A percentile compares a stretch with the other conserved stretches of the same genome.
phyloP scores from a whole-genome alignment of 35 echinoderm and acorn worm genomes.

The Ptychodera flava region DNA sequence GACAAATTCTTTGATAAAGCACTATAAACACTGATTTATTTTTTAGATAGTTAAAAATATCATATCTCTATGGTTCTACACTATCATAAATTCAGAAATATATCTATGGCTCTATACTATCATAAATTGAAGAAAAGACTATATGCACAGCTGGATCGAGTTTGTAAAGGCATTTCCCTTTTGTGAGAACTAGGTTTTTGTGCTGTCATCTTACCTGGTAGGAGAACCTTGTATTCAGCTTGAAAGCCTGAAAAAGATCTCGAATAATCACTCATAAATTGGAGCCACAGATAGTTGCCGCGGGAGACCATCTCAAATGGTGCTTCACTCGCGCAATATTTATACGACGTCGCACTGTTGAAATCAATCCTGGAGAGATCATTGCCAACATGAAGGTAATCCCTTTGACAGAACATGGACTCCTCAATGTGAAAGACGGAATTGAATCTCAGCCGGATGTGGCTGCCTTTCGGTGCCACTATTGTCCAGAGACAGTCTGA shows the following conservation, averaged over 20 bases:
- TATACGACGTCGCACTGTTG: background rate
- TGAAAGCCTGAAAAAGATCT: background rate
- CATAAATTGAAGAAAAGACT: too few relatives aligned
- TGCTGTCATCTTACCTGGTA: background rate
- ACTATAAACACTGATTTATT: too few relatives aligned
- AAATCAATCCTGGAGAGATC: background rate
- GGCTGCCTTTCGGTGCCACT: background rate
- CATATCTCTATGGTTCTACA: too few relatives aligned
- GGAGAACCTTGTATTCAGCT: background rate
- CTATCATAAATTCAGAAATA: too few relatives aligned
- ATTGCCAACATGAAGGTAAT: background rate
- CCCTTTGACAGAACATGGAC: background rate
- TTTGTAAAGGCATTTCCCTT: too few relatives aligned
- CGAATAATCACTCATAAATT: background rate
- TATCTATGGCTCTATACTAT: too few relatives aligned
- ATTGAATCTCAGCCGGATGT: background rate
- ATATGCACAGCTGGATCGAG: too few relatives aligned
- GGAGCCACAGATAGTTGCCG: background rate
- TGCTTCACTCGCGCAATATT: background rate
- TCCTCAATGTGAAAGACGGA: background rate
- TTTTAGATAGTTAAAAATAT: too few relatives aligned
- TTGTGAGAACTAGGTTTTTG: too few relatives aligned
- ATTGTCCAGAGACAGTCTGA: background rate
- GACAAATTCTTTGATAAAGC: too few relatives aligned
- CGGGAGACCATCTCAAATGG: background rate